phyloP scores from a whole-genome alignment of 2,888 invertebrate genomes.

The Drosophila fulvimacula region DNA sequence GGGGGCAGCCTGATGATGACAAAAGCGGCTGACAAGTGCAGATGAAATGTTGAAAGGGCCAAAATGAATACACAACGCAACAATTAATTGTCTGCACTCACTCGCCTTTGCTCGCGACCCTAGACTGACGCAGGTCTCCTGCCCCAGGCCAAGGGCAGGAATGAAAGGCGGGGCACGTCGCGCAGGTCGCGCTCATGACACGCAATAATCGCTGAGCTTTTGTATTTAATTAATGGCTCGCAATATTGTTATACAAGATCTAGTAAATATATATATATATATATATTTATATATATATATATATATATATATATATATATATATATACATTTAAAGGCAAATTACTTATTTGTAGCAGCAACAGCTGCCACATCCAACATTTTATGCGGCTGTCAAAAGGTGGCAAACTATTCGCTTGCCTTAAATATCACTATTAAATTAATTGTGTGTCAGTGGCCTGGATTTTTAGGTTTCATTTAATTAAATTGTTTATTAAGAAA shows the following conservation, averaged over 20 bases:
- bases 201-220: constrained; percentile 77
- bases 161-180: constrained; percentile 47
- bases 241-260: constrained; percentile 67
- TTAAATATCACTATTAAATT: constrained; percentile 54
- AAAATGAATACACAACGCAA: constrained; percentile 77
- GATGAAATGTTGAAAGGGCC: constrained; percentile 80
- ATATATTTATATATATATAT: constrained; percentile 22
- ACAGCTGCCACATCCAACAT: constrained; percentile 32
- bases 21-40: constrained; percentile 78
- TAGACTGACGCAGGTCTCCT: constrained; percentile 26
- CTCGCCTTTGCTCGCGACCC: constrained; percentile 15
- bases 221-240: constrained; percentile 74
- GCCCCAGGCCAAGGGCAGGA: constrained; percentile 15
- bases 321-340: constrained; percentile 53
- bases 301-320: constrained; percentile 22
- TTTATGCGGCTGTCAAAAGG: constrained; percentile 55
- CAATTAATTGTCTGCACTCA: constrained; percentile 74
- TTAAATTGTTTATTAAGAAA: constrained; percentile 71
- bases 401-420: constrained; percentile 40
- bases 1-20: constrained; percentile 33
- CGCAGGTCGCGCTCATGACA: constrained; percentile 50
- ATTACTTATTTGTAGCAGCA: constrained; percentile 50
- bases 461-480: constrained; percentile 57
- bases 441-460: constrained; percentile 39
- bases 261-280: constrained; percentile 20